Percentiles rank a stretch among this genome's conserved stretches.
These are phyloP conservation scores for Poecile montanus DNA, from an alignment of 2,797 vertebrate genomes.

Conservation along the genomic window DNA sequence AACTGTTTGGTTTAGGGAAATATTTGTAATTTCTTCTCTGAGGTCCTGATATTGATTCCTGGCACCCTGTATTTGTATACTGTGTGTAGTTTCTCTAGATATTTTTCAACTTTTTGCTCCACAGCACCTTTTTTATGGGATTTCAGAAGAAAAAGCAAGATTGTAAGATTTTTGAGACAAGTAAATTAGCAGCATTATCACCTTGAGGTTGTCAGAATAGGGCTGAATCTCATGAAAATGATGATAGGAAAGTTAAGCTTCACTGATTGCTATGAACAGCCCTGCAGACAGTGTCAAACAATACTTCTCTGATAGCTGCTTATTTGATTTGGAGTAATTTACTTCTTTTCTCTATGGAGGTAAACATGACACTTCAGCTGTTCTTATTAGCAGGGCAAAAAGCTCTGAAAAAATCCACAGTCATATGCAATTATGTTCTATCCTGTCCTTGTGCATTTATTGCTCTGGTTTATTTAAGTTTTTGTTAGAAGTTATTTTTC, in stretches of 20 bases:
- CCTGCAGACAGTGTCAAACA: neutral
- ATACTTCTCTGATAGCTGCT: neutral
- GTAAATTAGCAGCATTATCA: neutral
- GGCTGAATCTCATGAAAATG: neutral
- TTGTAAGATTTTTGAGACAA: neutral
- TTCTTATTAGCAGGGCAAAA: neutral
- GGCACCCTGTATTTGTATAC: neutral
- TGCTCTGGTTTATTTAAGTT: neutral
- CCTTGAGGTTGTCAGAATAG: neutral
- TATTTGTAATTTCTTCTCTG: neutral
- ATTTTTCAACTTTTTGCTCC: neutral
- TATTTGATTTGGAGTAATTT: neutral
- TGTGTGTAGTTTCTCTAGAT: neutral
- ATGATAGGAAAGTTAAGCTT: neutral
- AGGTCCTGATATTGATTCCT: neutral
- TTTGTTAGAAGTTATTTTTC: neutral
- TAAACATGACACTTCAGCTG: constrained; percentile 16
- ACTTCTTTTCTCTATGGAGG: neutral
- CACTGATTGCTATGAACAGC: neutral
- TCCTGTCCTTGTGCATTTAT: neutral
- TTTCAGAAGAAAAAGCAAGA: neutral
- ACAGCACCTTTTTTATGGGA: neutral
- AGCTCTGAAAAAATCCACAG: neutral
- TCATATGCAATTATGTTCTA: neutral
- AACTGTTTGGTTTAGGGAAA: neutral